Evolutionary conservation across 2,888 invertebrate species (phyloP), one percentile per base, ranked within the genome.

Genomic region (Pachliopta kotzebuea): DNA sequence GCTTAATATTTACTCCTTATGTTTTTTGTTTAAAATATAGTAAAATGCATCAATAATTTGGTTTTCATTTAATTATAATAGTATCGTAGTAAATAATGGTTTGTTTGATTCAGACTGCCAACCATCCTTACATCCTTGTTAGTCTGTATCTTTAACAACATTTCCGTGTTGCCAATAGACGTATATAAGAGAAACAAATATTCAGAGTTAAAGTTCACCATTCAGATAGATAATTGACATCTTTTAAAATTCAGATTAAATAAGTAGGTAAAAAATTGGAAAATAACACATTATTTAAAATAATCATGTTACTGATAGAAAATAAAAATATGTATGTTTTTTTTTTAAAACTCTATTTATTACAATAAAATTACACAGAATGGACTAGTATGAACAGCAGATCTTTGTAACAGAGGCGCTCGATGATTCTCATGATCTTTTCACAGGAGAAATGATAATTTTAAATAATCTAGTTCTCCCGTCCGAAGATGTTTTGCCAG

Each of bases 401-500:
- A 78, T 76, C 77, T 74, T 74, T 73, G 72, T 69, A 71, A 60
- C 37, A n/a, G 45, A 52, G 50, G 29, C n/a, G 24, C 6, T 29
- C 21, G 50, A 20, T 54, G 17, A 42, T 54, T n/a, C 17, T 26
- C 17, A 54, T 20, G 6, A 37, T 42, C 42, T 4, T 45, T 49
- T n/a, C 42, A 23, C 37, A 53, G 14, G 2, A 17, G 18, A 17
- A 49, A 23, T 8, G 17, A 7, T 60, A 21, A 8, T 9, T 45
- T 29, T 55, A 55, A n/a, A 29, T 9, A 31, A 14, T 31, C 8
- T 56, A 23, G 14, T 52, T 14, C 50, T 21, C 3, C 21, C 9
- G 20, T 14, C 76, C 80, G 63, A 83, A 82, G 37, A 83, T 66
- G n/a, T 73, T 78, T 55, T 80, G 78, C 83, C 83, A 84, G 2